Evolutionary conservation across 2,113 vertebrate genomes (phyloP).

Genomic region (Vulpes ferrilata): DNA sequence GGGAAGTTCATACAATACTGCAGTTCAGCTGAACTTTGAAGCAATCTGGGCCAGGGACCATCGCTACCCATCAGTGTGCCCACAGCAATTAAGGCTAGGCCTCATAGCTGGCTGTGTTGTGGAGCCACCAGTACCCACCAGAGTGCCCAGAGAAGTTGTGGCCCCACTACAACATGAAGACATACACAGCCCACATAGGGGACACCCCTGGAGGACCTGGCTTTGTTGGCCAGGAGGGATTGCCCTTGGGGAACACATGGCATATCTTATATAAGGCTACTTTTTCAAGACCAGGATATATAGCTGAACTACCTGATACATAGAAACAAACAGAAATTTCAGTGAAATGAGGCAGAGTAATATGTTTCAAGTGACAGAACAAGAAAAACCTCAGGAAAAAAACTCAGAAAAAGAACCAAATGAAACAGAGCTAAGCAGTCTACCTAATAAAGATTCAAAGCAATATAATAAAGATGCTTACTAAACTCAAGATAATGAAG

Average conservation of each 20-base stretch:
- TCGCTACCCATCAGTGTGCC: neutral
- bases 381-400: neutral
- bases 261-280: neutral
- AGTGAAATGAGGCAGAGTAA: neutral
- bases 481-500: neutral
- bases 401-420: neutral
- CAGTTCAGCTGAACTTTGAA: neutral
- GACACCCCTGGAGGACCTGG: neutral
- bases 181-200: neutral
- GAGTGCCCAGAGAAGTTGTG: neutral
- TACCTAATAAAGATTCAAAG: neutral
- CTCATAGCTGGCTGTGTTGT: neutral
- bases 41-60: neutral
- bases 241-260: neutral
- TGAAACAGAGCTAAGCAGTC: neutral
- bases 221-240: neutral
- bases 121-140: neutral
- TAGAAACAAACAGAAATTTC: neutral
- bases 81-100: neutral
- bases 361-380: neutral
- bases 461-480: neutral
- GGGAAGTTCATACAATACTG: neutral
- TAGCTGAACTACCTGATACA: neutral
- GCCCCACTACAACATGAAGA: neutral
- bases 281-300: neutral